Evolutionary conservation across 2,888 invertebrate species (phyloP), one percentile per base, ranked within the genome.

Genomic region (Scotopteryx bipunctaria): DNA sequence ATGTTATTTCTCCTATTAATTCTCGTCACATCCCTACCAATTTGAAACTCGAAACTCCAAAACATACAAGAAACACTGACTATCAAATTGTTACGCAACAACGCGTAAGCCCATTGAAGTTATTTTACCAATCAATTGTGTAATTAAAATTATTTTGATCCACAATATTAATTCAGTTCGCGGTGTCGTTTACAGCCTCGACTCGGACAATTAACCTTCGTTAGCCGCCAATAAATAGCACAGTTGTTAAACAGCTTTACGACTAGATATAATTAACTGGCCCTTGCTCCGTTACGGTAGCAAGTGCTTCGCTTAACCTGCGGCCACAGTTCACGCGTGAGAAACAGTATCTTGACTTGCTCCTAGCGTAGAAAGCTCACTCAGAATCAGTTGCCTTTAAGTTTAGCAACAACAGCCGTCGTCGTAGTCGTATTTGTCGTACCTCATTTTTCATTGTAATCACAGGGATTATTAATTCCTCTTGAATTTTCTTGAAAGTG

Each of bases 221-320:
- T 81, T 80, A 80, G 76, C 73, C 66, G 67, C 73, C 78, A 83
- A 82, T 85, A 85, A 86, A 86, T 82, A 81, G 74, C 73, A 68
- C 66, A 69, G 75, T 73, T 71, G 75, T 74, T 74, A 69, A 77
- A 74, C 78, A 77, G 68, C 71, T 81, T 81, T 73, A 80, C 76
- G 74, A 73, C 74, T 75, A 76, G 74, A 78, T 81, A 78, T 84
- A 84, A 84, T 86, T 83, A 83, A 80, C 76, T 69, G 67, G 67
- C 68, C 63, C 69, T 67, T 60, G 64, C 66, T 66, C 69, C 63
- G 73, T 75, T 76, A 77, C 78, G 76, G 83, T 83, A 81, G 83
- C 83, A 61, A 73, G 69, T 73, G 68, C 59, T 64, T 62, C 58
- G 62, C 60, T 61, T 59, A 67, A 50, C 38, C 50, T 33, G 37